Base-by-base conservation (phyloP, 2,888 invertebrate genomes). In the Choristoneura rosaceana region DNA sequence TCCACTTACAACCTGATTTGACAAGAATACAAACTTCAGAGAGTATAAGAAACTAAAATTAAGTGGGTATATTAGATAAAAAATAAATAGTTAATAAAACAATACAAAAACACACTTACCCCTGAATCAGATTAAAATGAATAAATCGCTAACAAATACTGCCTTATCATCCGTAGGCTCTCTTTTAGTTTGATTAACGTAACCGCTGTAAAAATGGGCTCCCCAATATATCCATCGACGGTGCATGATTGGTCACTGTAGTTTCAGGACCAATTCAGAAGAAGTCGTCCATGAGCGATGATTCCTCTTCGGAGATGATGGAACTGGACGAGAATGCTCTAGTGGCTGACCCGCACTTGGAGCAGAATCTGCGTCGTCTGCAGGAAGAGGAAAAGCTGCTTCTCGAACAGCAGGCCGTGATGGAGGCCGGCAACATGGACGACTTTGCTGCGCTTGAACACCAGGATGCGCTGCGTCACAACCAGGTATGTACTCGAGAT, bases 301-400 rank as follows among this genome's bases (percentile, higher is more conserved):
- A 91, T 75, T 97, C 97, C 74, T 97, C 97, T 81, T 98, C 98
- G 82, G 98, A 98, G 90, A 97, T 97, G 93, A 97, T 98, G 96
- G 98, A 98, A 92, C 95, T 98, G 89, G 98, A 98, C 86, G 98
- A 98, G 92, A 97, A 97, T 82, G 96, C 97, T 82, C 90, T 97
- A 87, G 93, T 96, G 82, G 95, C 96, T 1, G 93, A 93, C 58
- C 84, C 90, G 0, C 87, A 89, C 52, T 74, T 93, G 80, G 93
- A 93, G 79, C 82, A 83, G 76, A 88, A 87, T 77, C 81, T 93
- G 78, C 85, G 85, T 52, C 87, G 90, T 87, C 89, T 95, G 91
- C 91, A 95, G 92, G 94, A 96, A 94, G 95, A 96, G 94, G 95
- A 97, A 95, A 95, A 96, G 93, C 93, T 96, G 84, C 95, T 97